Base-by-base conservation (phyloP, 2,113 vertebrate genomes). In the Lagopus muta region DNA sequence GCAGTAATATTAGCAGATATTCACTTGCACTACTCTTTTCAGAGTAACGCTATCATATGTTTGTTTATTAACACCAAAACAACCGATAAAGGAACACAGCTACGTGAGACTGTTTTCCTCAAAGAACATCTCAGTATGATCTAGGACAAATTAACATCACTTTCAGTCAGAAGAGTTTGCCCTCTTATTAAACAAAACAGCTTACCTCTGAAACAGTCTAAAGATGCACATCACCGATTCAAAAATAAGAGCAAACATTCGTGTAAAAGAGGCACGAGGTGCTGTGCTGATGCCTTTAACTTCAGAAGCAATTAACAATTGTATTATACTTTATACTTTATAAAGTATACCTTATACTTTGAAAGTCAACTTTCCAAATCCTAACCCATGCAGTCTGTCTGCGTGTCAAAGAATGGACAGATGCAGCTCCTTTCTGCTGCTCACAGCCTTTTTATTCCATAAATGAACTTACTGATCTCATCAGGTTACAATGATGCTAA, bases 401-500 rank as follows among this genome's bases (percentile, higher is more conserved):
- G 50, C 16, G 10, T 5, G 25, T 24, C 50, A 30, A 11, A 16
- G 3, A n/a, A 30, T 38, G 40, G 55, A 5, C 28, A 77, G 7
- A 34, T 4, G 5, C 40, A 13, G 28, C 28, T 65, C 16, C 47
- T 38, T 11, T 34, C 45, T 64, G n/a, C 48, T n/a, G 24, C 2
- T 64, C 47, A 13, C 28, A 47, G 4, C 9, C 19, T n/a, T 13
- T 30, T 25, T 7, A 34, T 13, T 28, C 14, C 21, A 11, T 55
- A 38, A 38, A 42, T 40, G 54, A 72, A 30, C 27, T 30, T 40
- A 13, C 54, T 6, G 0, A 73, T 10, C 42, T 30, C 50, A 11
- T 1, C 0, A 22, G 19, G 13, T 57, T 47, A 60, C 58, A 48
- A 5, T 0, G 5, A 22, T 5, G 19, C 13, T 38, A n/a, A 13